Base-by-base conservation (phyloP, 2,888 invertebrate species). In the Tetranychus piercei region DNA sequence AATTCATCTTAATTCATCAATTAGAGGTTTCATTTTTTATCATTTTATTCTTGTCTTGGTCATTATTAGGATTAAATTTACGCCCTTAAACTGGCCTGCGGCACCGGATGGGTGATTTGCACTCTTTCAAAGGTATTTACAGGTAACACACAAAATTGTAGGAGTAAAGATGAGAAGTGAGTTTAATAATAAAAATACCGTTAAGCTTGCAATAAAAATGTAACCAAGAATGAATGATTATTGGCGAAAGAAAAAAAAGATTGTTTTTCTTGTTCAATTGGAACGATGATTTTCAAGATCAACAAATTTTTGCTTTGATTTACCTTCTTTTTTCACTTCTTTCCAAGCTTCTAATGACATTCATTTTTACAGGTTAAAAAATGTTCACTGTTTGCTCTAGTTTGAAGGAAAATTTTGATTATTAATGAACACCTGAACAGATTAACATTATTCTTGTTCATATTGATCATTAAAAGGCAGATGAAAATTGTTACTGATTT, bases 201-300 rank as follows among this genome's bases (percentile, higher is more conserved):
- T 55, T 55, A 55, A 55, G 11, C 15, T 34, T 34, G 34, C 34
- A 34, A 34, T 34, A 34, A 34, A 34, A 34, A 34, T 34, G 34
- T 34, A 34, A 34, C 7, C 55, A 55, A 55, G 15, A 15, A 55
- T 55, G 9, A 9, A 55, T 55, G 9, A 55, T 55, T 55, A 55
- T 55, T 55, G 55, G 55, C 7, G 15, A 55, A 55, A 8, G 9
- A 45, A 55, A 55, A 45, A 55, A 55, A 55, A 55, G 55, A 55
- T 55, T 55, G 15, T 55, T 55, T 55, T 55, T 55, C 55, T 15
- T 15, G 15, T 55, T 55, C 55, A 55, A 55, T 55, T 55, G 55
- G 55, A 55, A 55, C 55, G 55, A 55, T 55, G 55, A 55, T 55
- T 55, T 55, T 55, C 55, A 55, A 55, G 55, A 55, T 55, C 55